Conservation (phyloP, 1,140 invertebrate genomes). For the Drosophila virilis region DNA sequence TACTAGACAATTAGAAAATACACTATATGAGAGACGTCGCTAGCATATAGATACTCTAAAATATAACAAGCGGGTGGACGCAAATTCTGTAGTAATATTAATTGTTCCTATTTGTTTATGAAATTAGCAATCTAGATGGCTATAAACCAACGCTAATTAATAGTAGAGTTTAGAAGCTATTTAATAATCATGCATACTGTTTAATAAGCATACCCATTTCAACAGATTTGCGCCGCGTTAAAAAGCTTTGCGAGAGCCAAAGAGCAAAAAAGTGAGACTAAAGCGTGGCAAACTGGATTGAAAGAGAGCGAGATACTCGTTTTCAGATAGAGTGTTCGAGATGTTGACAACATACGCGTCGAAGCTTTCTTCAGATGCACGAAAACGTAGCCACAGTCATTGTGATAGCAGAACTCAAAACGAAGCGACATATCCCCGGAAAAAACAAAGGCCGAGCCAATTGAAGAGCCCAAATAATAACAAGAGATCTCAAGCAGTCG, state of each 20-base stretch:
- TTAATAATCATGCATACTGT: not conserved
- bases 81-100: too few relatives aligned
- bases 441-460: conserved; percentile 63
- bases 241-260: conserved; percentile 16
- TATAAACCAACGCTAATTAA: too few relatives aligned
- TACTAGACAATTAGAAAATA: too few relatives aligned
- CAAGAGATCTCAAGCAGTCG: conserved; percentile 69
- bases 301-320: not conserved
- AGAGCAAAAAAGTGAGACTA: not conserved
- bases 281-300: conserved; percentile 7
- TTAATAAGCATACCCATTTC: not conserved
- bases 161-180: too few relatives aligned
- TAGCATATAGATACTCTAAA: too few relatives aligned
- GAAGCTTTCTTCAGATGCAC: conserved; percentile 26
- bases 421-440: conserved; percentile 26
- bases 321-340: not conserved
- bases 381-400: conserved; percentile 6
- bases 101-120: too few relatives aligned
- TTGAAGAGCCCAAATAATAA: conserved; percentile 44
- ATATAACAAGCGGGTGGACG: too few relatives aligned
- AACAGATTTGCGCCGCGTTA: conserved; percentile 17
- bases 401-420: conserved; percentile 6
- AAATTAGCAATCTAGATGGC: too few relatives aligned
- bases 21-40: too few relatives aligned
- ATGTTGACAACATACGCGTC: not conserved